phyloP scores from a whole-genome alignment of 2,888 invertebrate species.

The Rugalucina vietnamica region DNA sequence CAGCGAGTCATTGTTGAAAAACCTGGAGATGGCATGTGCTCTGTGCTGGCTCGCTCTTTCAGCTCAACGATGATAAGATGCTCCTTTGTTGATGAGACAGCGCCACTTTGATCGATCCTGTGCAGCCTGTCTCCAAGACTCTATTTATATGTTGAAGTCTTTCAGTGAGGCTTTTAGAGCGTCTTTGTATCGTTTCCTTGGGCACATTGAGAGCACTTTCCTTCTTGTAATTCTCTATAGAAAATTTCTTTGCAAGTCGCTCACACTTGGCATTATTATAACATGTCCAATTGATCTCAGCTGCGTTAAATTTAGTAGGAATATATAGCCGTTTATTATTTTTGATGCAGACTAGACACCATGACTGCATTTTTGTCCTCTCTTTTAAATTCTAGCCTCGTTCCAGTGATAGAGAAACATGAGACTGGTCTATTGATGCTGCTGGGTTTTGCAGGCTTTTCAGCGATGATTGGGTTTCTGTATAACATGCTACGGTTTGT shows the following conservation, averaged over 20 bases:
- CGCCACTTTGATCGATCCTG: no score
- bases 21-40: no score
- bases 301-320: neutral
- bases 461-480: conserved; percentile 63
- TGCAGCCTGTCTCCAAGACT: no score
- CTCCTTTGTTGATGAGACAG: no score
- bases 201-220: neutral
- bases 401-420: conserved; percentile 62
- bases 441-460: conserved; percentile 71
- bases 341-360: neutral
- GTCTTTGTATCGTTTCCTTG: no score
- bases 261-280: neutral
- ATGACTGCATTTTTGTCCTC: neutral
- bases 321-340: neutral
- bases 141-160: no score
- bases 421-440: conserved; percentile 66
- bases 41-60: no score
- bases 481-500: conserved; percentile 66
- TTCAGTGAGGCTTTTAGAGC: no score
- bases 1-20: no score
- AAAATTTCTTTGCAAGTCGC: neutral
- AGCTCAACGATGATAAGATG: no score
- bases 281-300: neutral
- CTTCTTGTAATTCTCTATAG: neutral
- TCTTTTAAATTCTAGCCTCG: conserved; percentile 28